phyloP scores from a whole-genome alignment of 2,113 vertebrate species.

The Trichechus manatus region DNA sequence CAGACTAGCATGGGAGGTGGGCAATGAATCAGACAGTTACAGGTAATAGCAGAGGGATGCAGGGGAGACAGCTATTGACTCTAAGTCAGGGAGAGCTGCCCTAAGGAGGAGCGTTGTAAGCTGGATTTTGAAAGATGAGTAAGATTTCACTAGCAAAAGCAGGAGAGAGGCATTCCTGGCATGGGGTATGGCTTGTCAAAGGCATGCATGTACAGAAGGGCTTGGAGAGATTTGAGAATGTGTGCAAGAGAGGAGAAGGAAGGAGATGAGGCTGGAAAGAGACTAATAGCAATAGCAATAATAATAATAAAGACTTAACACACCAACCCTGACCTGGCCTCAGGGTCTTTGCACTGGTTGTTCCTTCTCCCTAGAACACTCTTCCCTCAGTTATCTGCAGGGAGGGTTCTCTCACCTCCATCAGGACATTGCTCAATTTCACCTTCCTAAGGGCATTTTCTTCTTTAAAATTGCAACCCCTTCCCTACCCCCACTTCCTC shows the following conservation, averaged over 20 bases:
- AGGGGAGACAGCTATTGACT: not conserved
- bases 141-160: not conserved
- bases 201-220: fast-evolving
- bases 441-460: not conserved
- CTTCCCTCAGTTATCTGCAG: not conserved
- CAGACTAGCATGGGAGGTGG: fast-evolving
- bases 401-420: not conserved
- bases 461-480: not conserved
- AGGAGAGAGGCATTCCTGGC: not conserved
- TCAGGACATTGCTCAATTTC: not conserved
- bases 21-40: too few species aligned
- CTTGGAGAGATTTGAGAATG: not conserved
- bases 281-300: too few species aligned
- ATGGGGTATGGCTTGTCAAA: not conserved
- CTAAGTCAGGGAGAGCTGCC: not conserved
- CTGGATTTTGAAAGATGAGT: not conserved
- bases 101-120: not conserved
- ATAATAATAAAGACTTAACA: not conserved
- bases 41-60: not conserved
- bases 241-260: not conserved
- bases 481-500: too few species aligned
- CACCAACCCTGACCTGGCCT: not conserved
- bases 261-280: not conserved
- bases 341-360: not conserved
- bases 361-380: not conserved